Base-by-base conservation (phyloP, 2,888 invertebrate species). In the Spilosoma lubricipeda region DNA sequence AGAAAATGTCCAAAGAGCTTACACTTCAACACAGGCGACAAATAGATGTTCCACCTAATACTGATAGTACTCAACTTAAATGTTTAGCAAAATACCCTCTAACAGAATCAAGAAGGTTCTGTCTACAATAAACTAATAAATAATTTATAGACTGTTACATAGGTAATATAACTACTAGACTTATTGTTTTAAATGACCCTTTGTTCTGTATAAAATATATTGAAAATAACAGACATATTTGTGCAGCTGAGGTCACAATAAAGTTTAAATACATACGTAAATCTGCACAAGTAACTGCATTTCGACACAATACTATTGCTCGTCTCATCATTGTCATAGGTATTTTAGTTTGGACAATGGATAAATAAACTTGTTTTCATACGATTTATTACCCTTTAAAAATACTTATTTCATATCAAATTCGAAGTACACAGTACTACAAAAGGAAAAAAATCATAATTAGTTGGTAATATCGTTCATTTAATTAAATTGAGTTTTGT, bases 241-340 rank as follows among this genome's bases (percentile, higher is more conserved):
- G 27, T 68, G 45, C n/a, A 72, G 30, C 27, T 69, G 36, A 67
- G 59, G 33, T 67, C 56, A 48, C 36, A 39, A 36, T 39, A 48
- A 70, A 68, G 67, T 67, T 67, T 30, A 67, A 67, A 80, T 67
- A 83, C 83, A 73, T 84, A 83, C 83, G 74, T 84, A 76, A 73
- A 30, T 71, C 71, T 36, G 65, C 65, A 69, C 48, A 74, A 70
- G 7, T n/a, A 42, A 74, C 52, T 71, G 73, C 81, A 72, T 75
- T 77, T 74, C 72, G 73, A 73, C 71, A 71, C 36, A 74, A 75
- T 66, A 69, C 18, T 56, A 73, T 36, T 42, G 73, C 76, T 74
- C 63, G 70, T 48, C 72, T 77, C 15, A 79, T 72, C 39, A 71
- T 67, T 74, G 83, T 82, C 83, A 83, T 81, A 64, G 64, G 15